Evolutionary conservation across 1,140 invertebrate species (phyloP).

Genomic region (Aplysia californica): DNA sequence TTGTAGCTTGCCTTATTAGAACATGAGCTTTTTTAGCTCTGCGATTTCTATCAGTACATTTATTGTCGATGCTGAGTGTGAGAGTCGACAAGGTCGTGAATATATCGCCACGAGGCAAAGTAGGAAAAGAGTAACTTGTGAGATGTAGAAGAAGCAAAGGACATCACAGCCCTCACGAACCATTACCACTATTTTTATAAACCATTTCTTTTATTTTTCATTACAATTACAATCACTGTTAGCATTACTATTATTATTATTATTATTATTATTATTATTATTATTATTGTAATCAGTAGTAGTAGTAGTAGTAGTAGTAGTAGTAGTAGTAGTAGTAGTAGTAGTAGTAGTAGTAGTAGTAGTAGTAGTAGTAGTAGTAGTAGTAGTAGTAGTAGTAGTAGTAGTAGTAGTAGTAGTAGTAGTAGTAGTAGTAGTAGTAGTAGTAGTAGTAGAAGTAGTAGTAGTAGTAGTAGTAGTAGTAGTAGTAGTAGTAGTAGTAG

Average conservation of each 20-base stretch:
- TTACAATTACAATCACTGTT: neutral
- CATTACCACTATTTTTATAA: too few relatives aligned
- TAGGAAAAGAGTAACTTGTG: too few relatives aligned
- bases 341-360: conserved; percentile 10
- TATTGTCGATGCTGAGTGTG: too few relatives aligned
- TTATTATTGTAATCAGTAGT: neutral
- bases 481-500: conserved; percentile 16
- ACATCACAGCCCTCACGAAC: too few relatives aligned
- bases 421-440: conserved; percentile 21
- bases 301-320: neutral
- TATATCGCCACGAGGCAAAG: too few relatives aligned
- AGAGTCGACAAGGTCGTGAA: too few relatives aligned
- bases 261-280: neutral
- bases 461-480: conserved; percentile 11
- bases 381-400: conserved; percentile 25
- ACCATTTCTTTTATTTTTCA: neutral
- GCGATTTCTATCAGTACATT: too few relatives aligned
- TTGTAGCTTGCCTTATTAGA: too few relatives aligned
- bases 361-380: conserved; percentile 25
- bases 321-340: conserved; percentile 15
- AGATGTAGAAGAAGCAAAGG: too few relatives aligned
- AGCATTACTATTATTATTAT: neutral
- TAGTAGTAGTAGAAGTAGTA: conserved; percentile 15
- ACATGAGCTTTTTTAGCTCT: too few relatives aligned
- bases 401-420: conserved; percentile 24